Percentiles rank a stretch among this genome's conserved stretches.
These are phyloP conservation scores for Loriculus beryllinus DNA, from an alignment of 2,797 vertebrate genomes.

Conservation along the genomic window DNA sequence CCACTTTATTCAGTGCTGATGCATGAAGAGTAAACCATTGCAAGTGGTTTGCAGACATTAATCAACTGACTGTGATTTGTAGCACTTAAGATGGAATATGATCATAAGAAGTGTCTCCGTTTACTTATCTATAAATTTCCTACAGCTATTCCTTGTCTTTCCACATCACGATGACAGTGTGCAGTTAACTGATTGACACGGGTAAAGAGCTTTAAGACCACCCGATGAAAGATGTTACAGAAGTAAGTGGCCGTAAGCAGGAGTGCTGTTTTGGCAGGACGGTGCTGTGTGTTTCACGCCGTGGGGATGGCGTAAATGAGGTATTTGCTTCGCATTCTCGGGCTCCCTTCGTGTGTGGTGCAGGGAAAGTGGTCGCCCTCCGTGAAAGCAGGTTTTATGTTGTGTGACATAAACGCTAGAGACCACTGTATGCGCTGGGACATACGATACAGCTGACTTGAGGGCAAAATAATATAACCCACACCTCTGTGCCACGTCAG, in stretches of 20 bases:
- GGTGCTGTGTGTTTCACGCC: neutral
- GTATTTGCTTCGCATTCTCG: constrained; percentile 1
- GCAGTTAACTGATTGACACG: neutral
- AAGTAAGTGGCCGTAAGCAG: neutral
- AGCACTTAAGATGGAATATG: neutral
- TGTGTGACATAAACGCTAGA: constrained; percentile 18
- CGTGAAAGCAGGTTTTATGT: constrained; percentile 13
- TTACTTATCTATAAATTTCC: constrained; percentile 29
- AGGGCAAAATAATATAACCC: constrained; percentile 17
- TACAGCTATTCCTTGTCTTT: neutral
- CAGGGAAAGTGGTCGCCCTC: neutral
- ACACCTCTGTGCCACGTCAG: neutral
- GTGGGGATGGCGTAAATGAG: constrained; percentile 8
- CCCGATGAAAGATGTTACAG: neutral
- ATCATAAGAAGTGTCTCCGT: neutral
- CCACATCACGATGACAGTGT: neutral
- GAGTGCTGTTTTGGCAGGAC: neutral
- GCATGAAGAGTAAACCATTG: neutral
- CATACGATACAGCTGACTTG: constrained; percentile 33
- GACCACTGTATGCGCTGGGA: constrained; percentile 2
- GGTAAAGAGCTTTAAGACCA: neutral
- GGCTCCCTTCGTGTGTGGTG: constrained; percentile 32
- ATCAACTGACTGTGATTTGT: constrained; percentile 1
- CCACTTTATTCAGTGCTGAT: neutral
- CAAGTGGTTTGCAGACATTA: neutral